These are phyloP conservation scores for Pelecanoides urinatrix DNA, from an alignment of 2,113 vertebrate species.

Conservation along the genomic window DNA sequence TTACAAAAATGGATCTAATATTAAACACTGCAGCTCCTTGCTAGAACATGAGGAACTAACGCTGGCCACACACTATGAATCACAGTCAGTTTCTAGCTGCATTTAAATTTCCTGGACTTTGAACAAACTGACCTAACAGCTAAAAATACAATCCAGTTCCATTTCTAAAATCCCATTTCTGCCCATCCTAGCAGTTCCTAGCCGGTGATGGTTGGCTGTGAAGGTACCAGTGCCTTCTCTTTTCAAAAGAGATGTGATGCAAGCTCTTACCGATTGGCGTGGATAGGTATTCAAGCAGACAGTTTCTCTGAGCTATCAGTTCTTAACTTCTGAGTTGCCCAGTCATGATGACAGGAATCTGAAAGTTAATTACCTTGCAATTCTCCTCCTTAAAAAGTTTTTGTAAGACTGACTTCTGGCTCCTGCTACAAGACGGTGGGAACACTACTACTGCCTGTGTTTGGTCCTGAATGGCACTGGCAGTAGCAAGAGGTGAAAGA, in stretches of 20 bases:
- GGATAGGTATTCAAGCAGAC: not conserved
- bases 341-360: not conserved
- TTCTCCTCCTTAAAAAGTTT: not conserved
- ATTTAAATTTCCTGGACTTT: constrained; percentile 4
- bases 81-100: not conserved
- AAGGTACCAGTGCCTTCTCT: not conserved
- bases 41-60: constrained; percentile 9
- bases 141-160: constrained; percentile 4
- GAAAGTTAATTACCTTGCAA: not conserved
- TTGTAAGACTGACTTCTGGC: not conserved
- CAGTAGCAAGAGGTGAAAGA: not conserved
- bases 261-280: not conserved
- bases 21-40: not conserved
- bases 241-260: not conserved
- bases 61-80: not conserved
- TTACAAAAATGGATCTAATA: not conserved
- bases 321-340: not conserved
- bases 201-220: not conserved
- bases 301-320: not conserved
- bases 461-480: not conserved
- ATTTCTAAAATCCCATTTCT: not conserved
- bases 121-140: constrained; percentile 25
- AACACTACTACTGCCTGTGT: not conserved
- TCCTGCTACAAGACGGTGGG: not conserved
- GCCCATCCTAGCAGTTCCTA: not conserved